Evolutionary conservation across 2,888 invertebrate genomes (phyloP).

Genomic region (Pseudococcus longispinus): DNA sequence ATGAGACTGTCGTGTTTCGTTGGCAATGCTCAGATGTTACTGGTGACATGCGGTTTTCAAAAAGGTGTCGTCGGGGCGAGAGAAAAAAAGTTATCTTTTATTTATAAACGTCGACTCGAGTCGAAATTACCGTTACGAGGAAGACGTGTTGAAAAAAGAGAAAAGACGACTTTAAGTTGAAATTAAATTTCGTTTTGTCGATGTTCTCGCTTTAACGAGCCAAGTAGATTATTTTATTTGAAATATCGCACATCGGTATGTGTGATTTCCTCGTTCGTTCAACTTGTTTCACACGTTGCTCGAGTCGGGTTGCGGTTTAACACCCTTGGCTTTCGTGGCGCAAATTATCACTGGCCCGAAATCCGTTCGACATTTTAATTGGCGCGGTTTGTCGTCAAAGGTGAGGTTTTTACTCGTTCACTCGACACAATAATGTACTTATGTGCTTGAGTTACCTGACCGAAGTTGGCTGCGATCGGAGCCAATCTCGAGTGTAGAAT

Average conservation of each 20-base stretch:
- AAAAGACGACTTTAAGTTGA: not conserved
- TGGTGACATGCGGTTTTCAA: slow-evolving; percentile 10
- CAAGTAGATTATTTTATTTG: slow-evolving; percentile 6
- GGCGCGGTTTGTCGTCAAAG: not conserved
- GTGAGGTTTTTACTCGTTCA: not conserved
- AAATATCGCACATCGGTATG: not conserved
- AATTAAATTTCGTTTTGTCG: slow-evolving; percentile 31
- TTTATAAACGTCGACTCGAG: slow-evolving; percentile 18
- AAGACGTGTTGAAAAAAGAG: not conserved
- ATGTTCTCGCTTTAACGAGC: not conserved
- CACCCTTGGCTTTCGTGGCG: not conserved
- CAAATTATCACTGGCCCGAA: not conserved
- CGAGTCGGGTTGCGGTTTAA: not conserved
- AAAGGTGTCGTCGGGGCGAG: not conserved
- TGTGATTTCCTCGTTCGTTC: slow-evolving; percentile 3
- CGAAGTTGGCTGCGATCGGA: too few relatives aligned
- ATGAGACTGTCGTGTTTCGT: slow-evolving; percentile 22
- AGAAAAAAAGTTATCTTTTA: slow-evolving; percentile 18
- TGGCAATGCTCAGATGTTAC: slow-evolving; percentile 9
- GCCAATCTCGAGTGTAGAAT: too few relatives aligned
- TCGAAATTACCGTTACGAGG: not conserved
- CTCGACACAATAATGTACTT: not conserved
- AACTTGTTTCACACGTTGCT: not conserved
- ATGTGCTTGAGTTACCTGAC: not conserved
- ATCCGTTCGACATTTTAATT: not conserved